Percentiles rank a stretch among this genome's conserved stretches.
phyloP scores from a whole-genome alignment of 2,888 invertebrate genomes.

The Dryobotodes eremita region DNA sequence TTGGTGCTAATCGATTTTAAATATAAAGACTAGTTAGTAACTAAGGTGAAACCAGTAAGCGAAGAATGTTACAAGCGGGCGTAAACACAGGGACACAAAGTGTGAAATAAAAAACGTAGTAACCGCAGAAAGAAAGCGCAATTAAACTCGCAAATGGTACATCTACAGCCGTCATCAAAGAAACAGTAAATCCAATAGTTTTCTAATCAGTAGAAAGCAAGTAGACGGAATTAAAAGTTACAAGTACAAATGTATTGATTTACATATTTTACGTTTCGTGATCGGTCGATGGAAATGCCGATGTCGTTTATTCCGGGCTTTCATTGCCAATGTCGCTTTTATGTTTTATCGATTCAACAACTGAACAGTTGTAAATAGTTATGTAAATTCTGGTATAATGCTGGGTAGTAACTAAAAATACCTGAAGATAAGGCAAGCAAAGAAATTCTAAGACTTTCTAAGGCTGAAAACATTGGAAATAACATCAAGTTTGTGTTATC shows the following conservation, averaged over 20 bases:
- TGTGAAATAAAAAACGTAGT: not conserved
- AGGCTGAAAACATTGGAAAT: not conserved
- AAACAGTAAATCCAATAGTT: conserved; percentile 27
- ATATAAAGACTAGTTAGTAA: not conserved
- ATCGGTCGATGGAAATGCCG: conserved; percentile 24
- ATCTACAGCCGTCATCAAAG: conserved; percentile 17
- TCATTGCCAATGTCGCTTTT: conserved; percentile 58
- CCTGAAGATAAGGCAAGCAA: not conserved
- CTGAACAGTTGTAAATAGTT: conserved; percentile 26
- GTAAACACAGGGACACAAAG: not conserved
- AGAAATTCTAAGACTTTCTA: not conserved
- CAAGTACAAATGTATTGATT: conserved; percentile 45
- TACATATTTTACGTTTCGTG: conserved; percentile 56
- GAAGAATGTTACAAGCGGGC: conserved; percentile 11
- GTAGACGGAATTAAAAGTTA: conserved; percentile 41
- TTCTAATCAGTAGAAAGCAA: conserved; percentile 54
- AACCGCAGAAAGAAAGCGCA: conserved; percentile 33
- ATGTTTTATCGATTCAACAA: conserved; percentile 49
- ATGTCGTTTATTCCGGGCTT: conserved; percentile 36
- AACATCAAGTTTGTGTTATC: not conserved
- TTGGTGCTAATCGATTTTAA: not conserved
- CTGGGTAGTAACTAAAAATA: conserved; percentile 5
- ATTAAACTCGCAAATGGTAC: conserved; percentile 42
- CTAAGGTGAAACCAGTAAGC: conserved; percentile 19
- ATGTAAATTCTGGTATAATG: conserved; percentile 3